Percentiles rank a stretch among this genome's conserved stretches.
These are phyloP conservation scores for Montifringilla adamsi DNA, from an alignment of 2,113 vertebrate species.

Conservation along the genomic window DNA sequence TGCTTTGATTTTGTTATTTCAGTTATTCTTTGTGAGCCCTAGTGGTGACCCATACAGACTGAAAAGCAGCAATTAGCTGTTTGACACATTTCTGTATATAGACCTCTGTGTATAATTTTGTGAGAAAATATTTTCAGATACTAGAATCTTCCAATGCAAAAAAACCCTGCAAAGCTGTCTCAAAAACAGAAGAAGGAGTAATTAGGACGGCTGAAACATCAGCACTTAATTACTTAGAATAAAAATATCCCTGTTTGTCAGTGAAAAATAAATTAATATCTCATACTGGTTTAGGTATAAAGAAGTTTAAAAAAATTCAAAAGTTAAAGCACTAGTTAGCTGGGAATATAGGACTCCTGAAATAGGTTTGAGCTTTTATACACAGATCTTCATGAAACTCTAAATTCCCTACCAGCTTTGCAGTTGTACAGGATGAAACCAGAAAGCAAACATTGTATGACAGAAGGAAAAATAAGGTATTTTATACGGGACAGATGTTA, in stretches of 20 bases:
- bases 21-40: background rate
- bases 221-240: background rate
- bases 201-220: background rate
- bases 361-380: background rate
- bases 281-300: background rate
- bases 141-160: background rate
- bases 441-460: background rate
- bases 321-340: background rate
- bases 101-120: background rate
- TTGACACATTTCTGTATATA: background rate
- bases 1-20: background rate
- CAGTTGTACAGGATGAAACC: background rate
- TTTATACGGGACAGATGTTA: slow-evolving; percentile 37
- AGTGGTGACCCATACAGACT: background rate
- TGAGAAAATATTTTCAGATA: background rate
- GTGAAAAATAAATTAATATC: background rate
- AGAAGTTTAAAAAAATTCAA: background rate
- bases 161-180: background rate
- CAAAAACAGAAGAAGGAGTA: background rate
- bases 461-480: slow-evolving; percentile 22
- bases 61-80: background rate
- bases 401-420: background rate
- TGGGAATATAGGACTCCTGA: background rate
- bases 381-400: background rate
- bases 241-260: background rate